Evolutionary conservation across 1,140 invertebrate species (phyloP).

Genomic region (Ridgeia piscesae): DNA sequence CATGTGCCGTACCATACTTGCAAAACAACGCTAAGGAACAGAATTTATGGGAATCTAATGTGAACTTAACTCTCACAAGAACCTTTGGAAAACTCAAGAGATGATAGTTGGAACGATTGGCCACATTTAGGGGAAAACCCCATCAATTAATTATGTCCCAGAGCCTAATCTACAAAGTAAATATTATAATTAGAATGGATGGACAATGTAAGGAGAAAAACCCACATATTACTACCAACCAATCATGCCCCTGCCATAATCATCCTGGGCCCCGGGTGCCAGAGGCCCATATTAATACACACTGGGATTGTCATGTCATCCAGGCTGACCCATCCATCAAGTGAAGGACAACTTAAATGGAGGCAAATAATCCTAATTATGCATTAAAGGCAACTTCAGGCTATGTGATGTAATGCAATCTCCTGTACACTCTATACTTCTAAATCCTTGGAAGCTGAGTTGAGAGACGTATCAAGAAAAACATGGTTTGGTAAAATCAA

Average conservation of each 20-base stretch:
- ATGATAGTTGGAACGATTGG: background rate
- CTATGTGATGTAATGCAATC: background rate
- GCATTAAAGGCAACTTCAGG: background rate
- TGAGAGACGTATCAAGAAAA: no score
- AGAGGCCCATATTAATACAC: background rate
- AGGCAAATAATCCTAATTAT: constrained; percentile 18
- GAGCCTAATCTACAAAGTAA: no score
- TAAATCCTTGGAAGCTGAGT: no score
- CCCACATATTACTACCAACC: background rate
- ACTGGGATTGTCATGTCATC: background rate
- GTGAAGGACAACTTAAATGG: background rate
- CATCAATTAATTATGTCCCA: background rate
- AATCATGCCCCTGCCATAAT: background rate
- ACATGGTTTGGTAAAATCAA: no score
- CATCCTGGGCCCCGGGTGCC: background rate
- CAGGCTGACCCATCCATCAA: background rate
- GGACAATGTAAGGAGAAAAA: background rate
- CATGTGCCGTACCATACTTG: no score
- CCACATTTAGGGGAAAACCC: background rate
- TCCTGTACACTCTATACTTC: background rate
- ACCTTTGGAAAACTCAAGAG: background rate
- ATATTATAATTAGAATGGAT: no score
- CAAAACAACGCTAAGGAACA: no score
- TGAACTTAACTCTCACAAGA: background rate
- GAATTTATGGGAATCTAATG: no score